Base-by-base conservation (phyloP, 2,888 invertebrate species). In the Drosophila ustulata region DNA sequence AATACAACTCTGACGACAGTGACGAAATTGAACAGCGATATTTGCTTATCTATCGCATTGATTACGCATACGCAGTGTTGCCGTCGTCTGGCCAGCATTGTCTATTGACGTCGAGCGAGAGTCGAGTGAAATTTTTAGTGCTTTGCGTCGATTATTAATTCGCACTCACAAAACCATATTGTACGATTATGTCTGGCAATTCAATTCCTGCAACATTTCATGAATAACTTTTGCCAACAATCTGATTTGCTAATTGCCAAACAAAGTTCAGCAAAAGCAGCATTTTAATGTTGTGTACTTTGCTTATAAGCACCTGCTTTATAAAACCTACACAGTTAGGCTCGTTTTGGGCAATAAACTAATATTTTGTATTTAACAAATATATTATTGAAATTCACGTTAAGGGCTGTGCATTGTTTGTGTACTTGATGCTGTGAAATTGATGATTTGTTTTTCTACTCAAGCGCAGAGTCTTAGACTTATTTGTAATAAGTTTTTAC, bases 31-130 rank as follows among this genome's bases (percentile, higher is more conserved):
- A 41, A 37, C 32, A 63, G 55, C 30, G 32, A 41, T 62, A 58
- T 62, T 51, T 62, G 61, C 65, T 57, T 71, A 71, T 71, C 64
- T 58, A 43, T 49, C 23, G 30, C 43, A 8, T 32, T 39, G 55
- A 70, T 74, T 74, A 70, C 74, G 74, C 76, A 78, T 77, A 74
- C 78, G 78, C 74, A 74, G 34, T 11, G 61, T 78, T 41, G 59
- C 52, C 32, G 32, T 7, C 26, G 51, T 58, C 41, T 28, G 26
- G 9, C 4, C 45, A 41, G 30, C 53, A 58, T 57, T 58, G 59
- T 50, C 66, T 50, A 59, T 55, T 57, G 74, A 66, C 67, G 78
- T 64, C 32, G 58, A 23, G 13, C n/a, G 18, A 26, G 9, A 32
- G n/a, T 37, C 37, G n/a, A 37, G 37, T 37, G 41, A 47, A 55